A percentile compares a stretch with the other conserved stretches of the same genome.
Conservation (phyloP, 2,888 invertebrate genomes). For the Eulithis testata region DNA sequence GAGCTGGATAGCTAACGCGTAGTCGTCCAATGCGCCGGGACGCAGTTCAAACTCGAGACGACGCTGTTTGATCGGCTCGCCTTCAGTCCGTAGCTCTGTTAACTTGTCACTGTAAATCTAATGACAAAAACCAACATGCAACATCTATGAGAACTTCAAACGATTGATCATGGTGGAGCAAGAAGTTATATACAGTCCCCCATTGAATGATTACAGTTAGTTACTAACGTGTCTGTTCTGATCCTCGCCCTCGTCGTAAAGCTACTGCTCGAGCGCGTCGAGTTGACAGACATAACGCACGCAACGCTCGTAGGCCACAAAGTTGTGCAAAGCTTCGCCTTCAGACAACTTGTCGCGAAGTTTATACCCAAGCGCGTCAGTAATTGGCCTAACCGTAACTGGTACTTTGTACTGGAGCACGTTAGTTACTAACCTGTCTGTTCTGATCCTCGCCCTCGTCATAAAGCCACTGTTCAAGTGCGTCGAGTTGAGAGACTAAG, state of each 20-base stretch:
- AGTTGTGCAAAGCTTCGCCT: conserved; percentile 90
- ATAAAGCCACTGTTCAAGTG: conserved; percentile 98
- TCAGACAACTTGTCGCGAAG: conserved; percentile 94
- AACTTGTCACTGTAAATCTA: conserved; percentile 87
- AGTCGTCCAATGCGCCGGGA: conserved; percentile 91
- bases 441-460: conserved; percentile 97
- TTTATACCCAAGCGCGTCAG: conserved; percentile 86
- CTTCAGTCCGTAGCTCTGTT: conserved; percentile 87
- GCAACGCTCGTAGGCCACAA: conserved; percentile 89
- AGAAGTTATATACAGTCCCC: too few relatives aligned
- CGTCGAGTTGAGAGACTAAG: conserved; percentile 88
- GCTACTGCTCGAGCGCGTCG: too few relatives aligned
- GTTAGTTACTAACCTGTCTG: conserved; percentile 60
- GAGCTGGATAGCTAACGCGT: conserved; percentile 90
- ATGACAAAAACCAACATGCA: conserved; percentile 12
- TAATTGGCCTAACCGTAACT: too few relatives aligned
- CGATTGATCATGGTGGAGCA: too few relatives aligned
- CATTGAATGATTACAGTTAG: too few relatives aligned
- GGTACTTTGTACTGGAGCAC: too few relatives aligned
- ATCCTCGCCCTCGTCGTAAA: conserved; percentile 98
- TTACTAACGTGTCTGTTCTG: conserved; percentile 85
- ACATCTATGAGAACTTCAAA: background rate
- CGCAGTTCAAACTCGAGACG: conserved; percentile 92
- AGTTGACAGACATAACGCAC: conserved; percentile 86
- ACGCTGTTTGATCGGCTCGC: conserved; percentile 95